Conservation (phyloP, 2,797 vertebrate genomes). For the Propithecus perrieri region DNA sequence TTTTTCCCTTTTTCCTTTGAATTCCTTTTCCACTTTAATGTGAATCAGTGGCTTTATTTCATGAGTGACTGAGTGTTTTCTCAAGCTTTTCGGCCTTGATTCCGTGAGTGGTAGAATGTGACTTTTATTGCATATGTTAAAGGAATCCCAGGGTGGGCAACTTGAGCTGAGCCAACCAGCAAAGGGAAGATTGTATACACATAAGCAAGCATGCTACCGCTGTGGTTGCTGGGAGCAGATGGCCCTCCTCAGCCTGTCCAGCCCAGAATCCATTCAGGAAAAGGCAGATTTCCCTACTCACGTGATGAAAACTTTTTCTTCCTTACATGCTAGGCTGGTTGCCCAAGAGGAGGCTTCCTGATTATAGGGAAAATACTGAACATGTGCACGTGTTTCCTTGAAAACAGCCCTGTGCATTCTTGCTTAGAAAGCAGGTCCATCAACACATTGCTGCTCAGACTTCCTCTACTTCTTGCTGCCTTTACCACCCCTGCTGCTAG, state of each 20-base stretch:
- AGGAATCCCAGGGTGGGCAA: background rate
- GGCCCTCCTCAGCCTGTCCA: background rate
- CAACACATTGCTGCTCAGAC: background rate
- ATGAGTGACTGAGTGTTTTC: background rate
- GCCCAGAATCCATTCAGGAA: constrained; percentile 41
- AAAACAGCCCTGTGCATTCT: background rate
- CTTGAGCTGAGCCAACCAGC: background rate
- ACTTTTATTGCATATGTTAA: background rate
- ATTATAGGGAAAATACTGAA: background rate
- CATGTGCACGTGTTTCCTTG: background rate
- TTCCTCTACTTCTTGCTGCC: background rate
- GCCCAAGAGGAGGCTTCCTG: constrained; percentile 1
- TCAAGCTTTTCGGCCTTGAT: background rate
- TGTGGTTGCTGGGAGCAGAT: background rate
- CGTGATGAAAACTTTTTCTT: constrained; percentile 41
- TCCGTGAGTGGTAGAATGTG: background rate
- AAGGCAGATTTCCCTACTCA: constrained; percentile 43
- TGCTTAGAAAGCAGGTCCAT: background rate
- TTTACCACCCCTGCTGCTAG: background rate
- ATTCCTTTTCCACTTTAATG: background rate
- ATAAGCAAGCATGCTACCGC: background rate
- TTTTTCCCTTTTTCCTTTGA: constrained; percentile 12
- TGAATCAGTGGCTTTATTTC: background rate
- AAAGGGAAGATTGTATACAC: background rate
- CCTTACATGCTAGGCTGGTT: background rate